Percentiles rank a stretch among this genome's conserved stretches.
phyloP scores from a whole-genome alignment of 64 coral and sea anemone species.

The Actinia tenebrosa region DNA sequence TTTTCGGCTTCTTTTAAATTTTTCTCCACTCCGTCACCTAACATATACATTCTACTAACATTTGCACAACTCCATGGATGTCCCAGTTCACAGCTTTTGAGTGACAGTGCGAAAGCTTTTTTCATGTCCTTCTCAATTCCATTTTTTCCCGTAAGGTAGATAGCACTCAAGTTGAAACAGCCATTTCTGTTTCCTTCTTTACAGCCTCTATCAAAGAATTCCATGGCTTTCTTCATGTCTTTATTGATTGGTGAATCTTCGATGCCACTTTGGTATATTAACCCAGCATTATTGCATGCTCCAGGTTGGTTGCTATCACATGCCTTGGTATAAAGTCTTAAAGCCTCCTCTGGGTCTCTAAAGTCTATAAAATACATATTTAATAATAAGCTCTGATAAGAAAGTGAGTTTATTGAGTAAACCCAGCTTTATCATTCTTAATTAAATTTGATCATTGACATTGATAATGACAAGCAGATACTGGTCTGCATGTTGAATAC shows the following conservation, averaged over 20 bases:
- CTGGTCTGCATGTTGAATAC: no score
- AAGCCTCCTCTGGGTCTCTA: constrained; percentile 81
- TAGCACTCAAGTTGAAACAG: constrained; percentile 90
- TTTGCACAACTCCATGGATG: constrained; percentile 96
- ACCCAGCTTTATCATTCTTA: no score
- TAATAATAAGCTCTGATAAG: background rate
- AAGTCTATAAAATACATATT: constrained; percentile 44
- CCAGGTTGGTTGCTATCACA: constrained; percentile 60
- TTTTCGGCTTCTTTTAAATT: constrained; percentile 63
- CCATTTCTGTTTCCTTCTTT: constrained; percentile 69
- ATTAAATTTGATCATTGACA: no score
- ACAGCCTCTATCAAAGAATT: constrained; percentile 73
- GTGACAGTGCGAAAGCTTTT: constrained; percentile 81
- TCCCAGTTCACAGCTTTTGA: constrained; percentile 83
- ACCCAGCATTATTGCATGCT: constrained; percentile 96
- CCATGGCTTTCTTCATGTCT: constrained; percentile 82
- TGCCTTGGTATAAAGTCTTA: constrained; percentile 77
- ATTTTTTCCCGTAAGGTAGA: constrained; percentile 81
- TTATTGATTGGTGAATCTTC: constrained; percentile 52
- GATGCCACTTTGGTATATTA: constrained; percentile 92
- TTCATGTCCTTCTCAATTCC: constrained; percentile 81
- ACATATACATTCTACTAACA: constrained; percentile 81
- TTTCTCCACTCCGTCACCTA: constrained; percentile 84
- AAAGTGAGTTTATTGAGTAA: no score
- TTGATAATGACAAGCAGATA: no score